Evolutionary conservation across 2,797 vertebrate genomes (phyloP), one percentile per base, ranked within the genome.

Genomic region (Clarias laeviceps): DNA sequence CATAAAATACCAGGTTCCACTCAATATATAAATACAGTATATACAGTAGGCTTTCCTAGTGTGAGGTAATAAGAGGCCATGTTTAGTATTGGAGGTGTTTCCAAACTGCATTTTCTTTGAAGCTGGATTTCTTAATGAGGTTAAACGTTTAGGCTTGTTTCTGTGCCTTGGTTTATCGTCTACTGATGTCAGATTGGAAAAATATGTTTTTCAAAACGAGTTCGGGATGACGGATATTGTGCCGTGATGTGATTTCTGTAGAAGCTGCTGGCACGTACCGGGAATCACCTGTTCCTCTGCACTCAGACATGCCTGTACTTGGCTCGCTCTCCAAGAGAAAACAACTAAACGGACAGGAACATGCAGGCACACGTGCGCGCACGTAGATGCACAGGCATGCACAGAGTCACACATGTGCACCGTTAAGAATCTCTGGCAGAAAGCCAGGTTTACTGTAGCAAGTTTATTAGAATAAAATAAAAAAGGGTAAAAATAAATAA

Each of bases 241-340:
- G 56, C 22, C 14, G 62, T 18, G 24, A 73, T 22, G 37, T 8
- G 66, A n/a, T 5, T 85, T 72, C 84, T 50, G 9, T 72, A 40
- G 65, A 85, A 70, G 76, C 20, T 17, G 56, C 4, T 37, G 29
- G 61, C 20, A 20, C n/a, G n/a, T 80, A 12, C 69, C 69, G 59
- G 69, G 70, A 62, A 57, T 82, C 70, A 76, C 70, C 84, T 62
- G 62, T 86, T 82, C 72, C 22, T 77, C 50, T 45, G 45, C 34
- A n/a, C 62, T 82, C n/a, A 54, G 73, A 69, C 62, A 77, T 50
- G 85, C 34, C 72, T 34, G n/a, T 69, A 76, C 84, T 70, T 57
- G 70, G 62, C 50, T 65, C 34, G 5, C 32, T 61, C 15, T 8
- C n/a, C 24, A 45, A 29, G 50, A 56, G 45, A 45, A 64, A 72